Evolutionary conservation across 2,888 invertebrate genomes (phyloP), one percentile per base, ranked within the genome.

Genomic region (Apamea monoglypha): DNA sequence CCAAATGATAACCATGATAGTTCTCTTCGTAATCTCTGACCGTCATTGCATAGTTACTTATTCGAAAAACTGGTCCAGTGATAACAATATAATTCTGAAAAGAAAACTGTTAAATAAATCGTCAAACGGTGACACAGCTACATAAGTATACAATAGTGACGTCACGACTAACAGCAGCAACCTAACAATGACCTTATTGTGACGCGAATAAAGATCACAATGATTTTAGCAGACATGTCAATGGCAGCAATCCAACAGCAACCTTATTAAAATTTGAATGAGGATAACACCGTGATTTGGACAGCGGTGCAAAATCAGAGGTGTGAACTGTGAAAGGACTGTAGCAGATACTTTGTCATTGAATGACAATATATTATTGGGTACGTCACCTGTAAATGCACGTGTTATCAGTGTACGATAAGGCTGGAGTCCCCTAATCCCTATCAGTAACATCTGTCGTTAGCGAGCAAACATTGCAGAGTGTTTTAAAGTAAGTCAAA

Each of bases 351-450:
- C 14, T 16, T 29, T 12, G 7, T 59, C 32, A 67, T 80, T 80
- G 36, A 80, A 70, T 78, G 36, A 44, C 12, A 53, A 40, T 32
- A 40, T 29, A 18, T 2, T 36, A 16, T 36, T 1, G n/a, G 29
- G 5, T 44, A 56, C 25, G 36, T 63, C 80, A 80, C 53, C 18
- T 47, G 18, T 18, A 18, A 0, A 32, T 36, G 3, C 10, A 47
- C 21, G 36, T 76, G 10, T 67, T 53, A 21, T 25, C 18, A 21
- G 7, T 63, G 29, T n/a, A 56, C 63, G 82, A 76, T 76, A 80
- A 56, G 16, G 14, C 0, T 10, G 1, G 14, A 73, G 18, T 73
- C 36, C 64, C 36, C 47, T 72, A 16, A 50, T 12, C 1, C 10
- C 1, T 40, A 40, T 50, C 29, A 10, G 25, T 32, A 12, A 36